phyloP scores from a whole-genome alignment of 1,140 invertebrate genomes.

The Magallana angulata region DNA sequence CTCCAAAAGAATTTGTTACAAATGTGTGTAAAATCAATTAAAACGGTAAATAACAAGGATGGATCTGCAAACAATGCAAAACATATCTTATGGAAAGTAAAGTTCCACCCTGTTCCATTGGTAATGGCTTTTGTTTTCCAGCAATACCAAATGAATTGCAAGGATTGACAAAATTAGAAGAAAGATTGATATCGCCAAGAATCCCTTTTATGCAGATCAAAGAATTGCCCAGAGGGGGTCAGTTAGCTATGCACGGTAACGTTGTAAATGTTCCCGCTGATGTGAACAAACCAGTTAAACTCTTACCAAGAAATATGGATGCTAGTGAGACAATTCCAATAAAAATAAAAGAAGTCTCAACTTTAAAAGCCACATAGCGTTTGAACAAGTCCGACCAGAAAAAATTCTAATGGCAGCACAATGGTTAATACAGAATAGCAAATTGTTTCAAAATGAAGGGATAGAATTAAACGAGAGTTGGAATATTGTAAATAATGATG shows the following conservation, averaged over 20 bases:
- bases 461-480: neutral
- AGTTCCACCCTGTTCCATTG: constrained; percentile 34
- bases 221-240: constrained; percentile 47
- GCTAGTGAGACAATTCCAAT: constrained; percentile 38
- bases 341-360: constrained; percentile 46
- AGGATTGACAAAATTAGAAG: neutral
- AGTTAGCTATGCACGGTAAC: constrained; percentile 48
- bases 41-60: constrained; percentile 35
- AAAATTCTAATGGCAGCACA: constrained; percentile 17
- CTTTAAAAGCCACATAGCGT: neutral
- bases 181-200: neutral
- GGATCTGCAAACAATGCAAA: constrained; percentile 37
- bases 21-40: neutral
- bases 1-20: neutral
- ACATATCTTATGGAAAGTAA: neutral
- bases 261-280: constrained; percentile 61
- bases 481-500: too few relatives aligned
- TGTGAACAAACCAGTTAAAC: constrained; percentile 35
- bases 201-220: neutral
- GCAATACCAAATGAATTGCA: constrained; percentile 39
- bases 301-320: constrained; percentile 33
- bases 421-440: constrained; percentile 48
- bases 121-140: constrained; percentile 35
- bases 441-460: constrained; percentile 38
- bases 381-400: constrained; percentile 40